Evolutionary conservation across 2,888 invertebrate genomes (phyloP).

Genomic region (Ctenicera cuprea): DNA sequence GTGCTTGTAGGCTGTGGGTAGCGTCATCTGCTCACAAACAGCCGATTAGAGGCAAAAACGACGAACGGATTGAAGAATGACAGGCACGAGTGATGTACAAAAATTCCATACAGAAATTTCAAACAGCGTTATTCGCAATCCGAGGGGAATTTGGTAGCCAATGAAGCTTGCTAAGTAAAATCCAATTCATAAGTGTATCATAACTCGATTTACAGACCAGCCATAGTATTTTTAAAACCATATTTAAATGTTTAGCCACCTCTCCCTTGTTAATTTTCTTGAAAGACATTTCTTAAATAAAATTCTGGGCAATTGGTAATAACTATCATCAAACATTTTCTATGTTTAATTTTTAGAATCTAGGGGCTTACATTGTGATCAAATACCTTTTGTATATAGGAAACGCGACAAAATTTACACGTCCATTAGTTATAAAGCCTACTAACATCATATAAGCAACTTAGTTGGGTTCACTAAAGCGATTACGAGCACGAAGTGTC

Average conservation of each 20-base stretch:
- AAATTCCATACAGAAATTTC: conserved; percentile 4
- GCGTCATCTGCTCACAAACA: conserved; percentile 20
- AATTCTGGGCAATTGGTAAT: not conserved
- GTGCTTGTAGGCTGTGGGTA: conserved; percentile 14
- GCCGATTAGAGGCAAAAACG: conserved; percentile 13
- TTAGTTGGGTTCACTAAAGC: conserved; percentile 48
- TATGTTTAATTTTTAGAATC: not conserved
- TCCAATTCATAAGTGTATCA: not conserved
- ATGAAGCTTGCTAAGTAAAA: conserved; percentile 11
- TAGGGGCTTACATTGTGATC: too few species aligned
- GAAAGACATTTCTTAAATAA: not conserved
- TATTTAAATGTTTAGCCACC: not conserved
- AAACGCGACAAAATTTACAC: conserved; percentile 28
- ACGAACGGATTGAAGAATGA: conserved; percentile 18
- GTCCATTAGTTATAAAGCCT: conserved; percentile 47
- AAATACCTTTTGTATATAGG: too few species aligned
- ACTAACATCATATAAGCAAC: conserved; percentile 47
- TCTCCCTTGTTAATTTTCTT: not conserved
- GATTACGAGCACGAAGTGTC: conserved; percentile 48
- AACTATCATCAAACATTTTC: too few species aligned
- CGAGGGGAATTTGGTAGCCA: conserved; percentile 1
- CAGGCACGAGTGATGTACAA: conserved; percentile 3
- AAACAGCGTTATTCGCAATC: conserved; percentile 6
- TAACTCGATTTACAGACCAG: not conserved
- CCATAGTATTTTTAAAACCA: not conserved